Evolutionary conservation across 2,888 invertebrate species (phyloP).

Genomic region (Acleris cristana): DNA sequence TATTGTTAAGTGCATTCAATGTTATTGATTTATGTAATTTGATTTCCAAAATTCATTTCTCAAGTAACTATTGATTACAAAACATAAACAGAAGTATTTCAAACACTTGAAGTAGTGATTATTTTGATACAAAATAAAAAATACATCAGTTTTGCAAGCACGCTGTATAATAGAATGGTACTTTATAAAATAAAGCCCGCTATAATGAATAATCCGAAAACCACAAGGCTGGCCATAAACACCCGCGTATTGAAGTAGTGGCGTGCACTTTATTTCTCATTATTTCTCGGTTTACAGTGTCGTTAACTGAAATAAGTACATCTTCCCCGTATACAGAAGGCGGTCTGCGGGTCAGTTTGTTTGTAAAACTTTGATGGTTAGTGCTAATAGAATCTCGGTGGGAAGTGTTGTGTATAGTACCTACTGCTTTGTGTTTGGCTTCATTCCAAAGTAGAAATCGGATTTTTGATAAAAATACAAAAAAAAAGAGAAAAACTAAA

Average conservation of each 20-base stretch:
- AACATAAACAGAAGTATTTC: no score
- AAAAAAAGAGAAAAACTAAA: no score
- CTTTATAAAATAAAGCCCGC: conserved; percentile 1
- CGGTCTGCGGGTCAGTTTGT: conserved; percentile 11
- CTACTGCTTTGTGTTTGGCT: neutral
- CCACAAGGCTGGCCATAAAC: conserved; percentile 5
- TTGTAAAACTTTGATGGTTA: neutral
- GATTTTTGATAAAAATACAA: no score
- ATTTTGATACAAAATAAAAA: no score
- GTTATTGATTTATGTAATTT: no score
- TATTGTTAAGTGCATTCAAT: no score
- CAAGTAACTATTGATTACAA: no score
- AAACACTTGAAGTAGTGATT: no score
- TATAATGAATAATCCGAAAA: conserved; percentile 16
- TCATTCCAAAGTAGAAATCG: neutral
- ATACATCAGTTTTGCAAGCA: no score
- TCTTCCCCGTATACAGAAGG: conserved; percentile 32
- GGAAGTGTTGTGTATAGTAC: no score
- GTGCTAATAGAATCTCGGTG: neutral
- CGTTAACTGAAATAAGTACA: conserved; percentile 46
- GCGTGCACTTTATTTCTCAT: conserved; percentile 48
- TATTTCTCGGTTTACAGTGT: conserved; percentile 50
- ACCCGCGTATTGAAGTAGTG: conserved; percentile 21
- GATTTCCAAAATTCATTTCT: no score
- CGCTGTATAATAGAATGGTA: no score